Evolutionary conservation across 2,888 invertebrate genomes (phyloP), one percentile per base, ranked within the genome.

Genomic region (Hermaeophaga mercurialis): DNA sequence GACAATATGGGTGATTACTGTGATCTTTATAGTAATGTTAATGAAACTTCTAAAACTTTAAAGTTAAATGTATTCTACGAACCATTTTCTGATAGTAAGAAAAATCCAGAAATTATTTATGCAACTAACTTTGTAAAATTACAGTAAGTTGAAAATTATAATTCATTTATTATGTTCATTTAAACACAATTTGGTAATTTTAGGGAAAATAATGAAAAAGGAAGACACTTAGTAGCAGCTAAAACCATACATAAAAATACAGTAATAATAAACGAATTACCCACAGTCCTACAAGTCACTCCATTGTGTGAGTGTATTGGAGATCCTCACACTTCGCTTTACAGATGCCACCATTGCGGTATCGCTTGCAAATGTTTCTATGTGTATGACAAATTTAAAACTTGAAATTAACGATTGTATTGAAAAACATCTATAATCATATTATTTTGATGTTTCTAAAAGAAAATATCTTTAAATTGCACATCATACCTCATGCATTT

Each of bases 301-400:
- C 67, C 68, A 2, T 19, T 63, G 8, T 67, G 65, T 54, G 34
- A 15, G 11, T 68, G 68, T 53, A 22, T 58, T 22, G 59, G 59
- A 15, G 38, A 60, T 6, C 41, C 46, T 1, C 19, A 55, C 6
- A 48, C 50, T 19, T 54, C 56, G 3, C 28, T 66, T 2, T 68
- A 68, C 33, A 50, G 67, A 38, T 70, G 70, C 49, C 68, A 70
- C 57, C 59, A 69, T 39, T 70, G 70, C 46, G 66, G 64, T 8
- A 47, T 44, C 31, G 52, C 60, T 19, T 49, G 61, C 43, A 52
- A 33, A 26, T 58, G 54, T 9, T 69, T 65, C 54, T 66, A 61
- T 49, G 58, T 59, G 67, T 67, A 57, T 61, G 64, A 41, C 17
- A 6, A n/a, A 38, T 22, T 22, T 5, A 22, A 6, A 22, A 22